These are phyloP conservation scores for Lymantria monacha DNA, from an alignment of 2,888 invertebrate species.

Conservation along the genomic window DNA sequence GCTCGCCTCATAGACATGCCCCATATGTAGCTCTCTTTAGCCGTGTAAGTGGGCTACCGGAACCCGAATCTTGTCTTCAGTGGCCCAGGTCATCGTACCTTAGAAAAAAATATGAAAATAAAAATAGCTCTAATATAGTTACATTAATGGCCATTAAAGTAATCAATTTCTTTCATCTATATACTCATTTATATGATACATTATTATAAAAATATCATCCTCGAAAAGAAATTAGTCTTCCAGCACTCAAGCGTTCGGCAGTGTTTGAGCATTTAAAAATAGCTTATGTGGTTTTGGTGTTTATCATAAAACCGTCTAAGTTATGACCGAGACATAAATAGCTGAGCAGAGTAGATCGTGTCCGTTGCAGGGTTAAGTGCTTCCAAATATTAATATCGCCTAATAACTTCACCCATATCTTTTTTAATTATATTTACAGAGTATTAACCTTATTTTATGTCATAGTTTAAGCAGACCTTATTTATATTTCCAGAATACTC, in stretches of 20 bases:
- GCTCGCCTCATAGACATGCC: too few species aligned
- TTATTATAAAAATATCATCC: slow-evolving; percentile 19
- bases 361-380: slow-evolving; percentile 22
- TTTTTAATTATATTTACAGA: neutral
- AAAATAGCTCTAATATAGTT: too few species aligned
- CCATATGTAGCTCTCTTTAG: too few species aligned
- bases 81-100: too few species aligned
- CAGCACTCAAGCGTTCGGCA: slow-evolving; percentile 14
- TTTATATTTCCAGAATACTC: neutral
- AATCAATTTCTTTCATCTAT: too few species aligned
- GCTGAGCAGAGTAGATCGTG: slow-evolving; percentile 15
- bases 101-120: too few species aligned
- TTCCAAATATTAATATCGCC: slow-evolving; percentile 11
- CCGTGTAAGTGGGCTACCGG: too few species aligned
- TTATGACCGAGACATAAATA: slow-evolving; percentile 29
- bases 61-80: too few species aligned
- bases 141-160: too few species aligned
- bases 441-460: neutral
- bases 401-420: slow-evolving; percentile 6
- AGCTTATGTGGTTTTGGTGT: slow-evolving; percentile 15
- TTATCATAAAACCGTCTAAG: slow-evolving; percentile 29
- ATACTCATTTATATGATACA: slow-evolving; percentile 1
- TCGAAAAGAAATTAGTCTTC: slow-evolving; percentile 14
- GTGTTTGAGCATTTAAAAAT: slow-evolving; percentile 25
- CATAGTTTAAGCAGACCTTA: neutral